phyloP scores from a whole-genome alignment of 2,888 invertebrate genomes.

The Tetragonula carbonaria region DNA sequence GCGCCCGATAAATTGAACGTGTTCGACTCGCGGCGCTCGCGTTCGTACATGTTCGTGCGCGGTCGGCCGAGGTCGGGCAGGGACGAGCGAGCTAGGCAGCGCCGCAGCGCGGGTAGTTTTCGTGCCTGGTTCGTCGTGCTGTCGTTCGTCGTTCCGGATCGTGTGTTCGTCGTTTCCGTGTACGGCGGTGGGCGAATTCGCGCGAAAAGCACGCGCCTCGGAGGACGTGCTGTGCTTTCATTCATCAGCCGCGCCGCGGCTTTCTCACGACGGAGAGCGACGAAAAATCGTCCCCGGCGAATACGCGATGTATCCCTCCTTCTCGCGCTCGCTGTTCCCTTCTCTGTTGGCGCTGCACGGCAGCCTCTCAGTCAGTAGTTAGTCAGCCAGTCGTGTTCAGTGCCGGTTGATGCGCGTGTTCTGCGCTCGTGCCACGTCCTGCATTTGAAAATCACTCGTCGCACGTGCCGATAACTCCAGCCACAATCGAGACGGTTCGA shows the following conservation, averaged over 20 bases:
- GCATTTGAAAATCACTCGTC: conserved; percentile 11
- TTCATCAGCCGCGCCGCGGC: conserved; percentile 43
- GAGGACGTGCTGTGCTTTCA: conserved; percentile 44
- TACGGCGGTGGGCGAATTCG: conserved; percentile 41
- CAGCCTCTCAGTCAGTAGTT: conserved; percentile 44
- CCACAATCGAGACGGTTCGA: neutral
- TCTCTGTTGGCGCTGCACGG: conserved; percentile 21
- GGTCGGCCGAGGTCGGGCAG: conserved; percentile 30
- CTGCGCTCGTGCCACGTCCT: conserved; percentile 25
- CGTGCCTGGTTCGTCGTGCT: conserved; percentile 21
- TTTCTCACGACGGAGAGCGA: neutral
- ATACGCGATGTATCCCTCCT: neutral
- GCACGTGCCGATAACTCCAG: neutral
- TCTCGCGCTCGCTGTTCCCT: conserved; percentile 11
- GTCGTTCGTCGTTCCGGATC: conserved; percentile 19
- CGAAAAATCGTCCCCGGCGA: conserved; percentile 17
- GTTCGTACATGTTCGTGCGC: conserved; percentile 51
- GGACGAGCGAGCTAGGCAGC: conserved; percentile 50
- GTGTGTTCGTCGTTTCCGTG: conserved; percentile 31
- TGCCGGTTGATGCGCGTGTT: conserved; percentile 62
- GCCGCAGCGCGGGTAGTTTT: conserved; percentile 63
- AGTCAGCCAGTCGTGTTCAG: conserved; percentile 65
- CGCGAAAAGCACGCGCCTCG: conserved; percentile 42
- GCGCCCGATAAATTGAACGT: conserved; percentile 26
- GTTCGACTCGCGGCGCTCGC: neutral